phyloP scores from a whole-genome alignment of 2,797 vertebrate genomes.

The Spinibarbus caldwelli region DNA sequence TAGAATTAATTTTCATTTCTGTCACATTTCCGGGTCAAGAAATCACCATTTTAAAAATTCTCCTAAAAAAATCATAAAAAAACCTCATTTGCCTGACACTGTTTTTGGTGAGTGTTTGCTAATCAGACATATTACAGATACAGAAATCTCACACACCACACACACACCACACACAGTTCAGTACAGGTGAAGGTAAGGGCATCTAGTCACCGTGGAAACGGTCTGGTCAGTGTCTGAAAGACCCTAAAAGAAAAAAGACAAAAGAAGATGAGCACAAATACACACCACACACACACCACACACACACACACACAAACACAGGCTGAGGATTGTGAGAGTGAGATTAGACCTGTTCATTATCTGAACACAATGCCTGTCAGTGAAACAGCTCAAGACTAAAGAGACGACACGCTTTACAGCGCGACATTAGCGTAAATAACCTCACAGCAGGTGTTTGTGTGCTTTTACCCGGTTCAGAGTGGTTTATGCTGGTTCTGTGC shows the following conservation, averaged over 20 bases:
- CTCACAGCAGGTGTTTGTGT: background rate
- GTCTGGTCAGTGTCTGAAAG: slow-evolving; percentile 2
- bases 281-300: no score
- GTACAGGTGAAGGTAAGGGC: background rate
- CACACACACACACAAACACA: background rate
- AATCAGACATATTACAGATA: no score
- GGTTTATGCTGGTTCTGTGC: background rate
- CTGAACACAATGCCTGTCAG: slow-evolving; percentile 26
- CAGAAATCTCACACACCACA: background rate
- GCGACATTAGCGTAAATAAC: background rate
- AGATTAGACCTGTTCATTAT: slow-evolving; percentile 41
- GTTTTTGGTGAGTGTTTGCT: no score
- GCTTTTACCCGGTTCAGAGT: background rate
- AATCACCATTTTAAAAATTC: no score
- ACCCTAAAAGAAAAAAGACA: slow-evolving; percentile 7
- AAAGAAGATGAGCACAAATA: background rate
- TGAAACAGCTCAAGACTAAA: background rate
- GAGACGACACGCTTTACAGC: background rate
- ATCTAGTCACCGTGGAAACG: slow-evolving; percentile 1
- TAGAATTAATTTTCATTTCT: no score
- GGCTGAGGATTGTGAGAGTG: no score
- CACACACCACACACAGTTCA: background rate
- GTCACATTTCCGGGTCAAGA: no score
- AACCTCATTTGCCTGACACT: no score
- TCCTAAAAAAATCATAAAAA: no score